phyloP scores from a whole-genome alignment of 2,888 invertebrate species.

The Actias luna region DNA sequence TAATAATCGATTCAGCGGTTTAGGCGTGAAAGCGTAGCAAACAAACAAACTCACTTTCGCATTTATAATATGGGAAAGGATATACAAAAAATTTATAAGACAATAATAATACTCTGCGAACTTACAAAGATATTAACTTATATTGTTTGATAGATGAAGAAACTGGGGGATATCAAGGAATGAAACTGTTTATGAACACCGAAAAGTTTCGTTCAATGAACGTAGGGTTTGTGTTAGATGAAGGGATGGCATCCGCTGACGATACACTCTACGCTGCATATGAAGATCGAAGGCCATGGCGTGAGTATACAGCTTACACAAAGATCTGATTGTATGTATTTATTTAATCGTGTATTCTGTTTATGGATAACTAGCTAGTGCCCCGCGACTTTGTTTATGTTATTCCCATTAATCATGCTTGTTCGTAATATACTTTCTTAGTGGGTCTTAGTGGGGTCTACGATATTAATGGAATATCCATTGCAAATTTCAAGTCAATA shows the following conservation, averaged over 20 bases:
- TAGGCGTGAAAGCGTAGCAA: no score
- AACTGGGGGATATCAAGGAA: slow-evolving; percentile 88
- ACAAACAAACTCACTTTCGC: no score
- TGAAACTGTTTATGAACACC: slow-evolving; percentile 86
- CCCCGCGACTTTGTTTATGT: no score
- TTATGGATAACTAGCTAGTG: neutral
- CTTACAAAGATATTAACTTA: neutral
- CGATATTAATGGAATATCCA: no score
- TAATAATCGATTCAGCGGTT: no score
- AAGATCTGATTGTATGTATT: neutral
- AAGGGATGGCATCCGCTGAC: slow-evolving; percentile 85
- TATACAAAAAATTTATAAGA: neutral
- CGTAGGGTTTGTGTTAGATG: slow-evolving; percentile 92
- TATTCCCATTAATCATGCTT: no score
- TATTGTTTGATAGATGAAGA: slow-evolving; percentile 86
- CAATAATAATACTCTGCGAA: no score
- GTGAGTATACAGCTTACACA: slow-evolving; percentile 77
- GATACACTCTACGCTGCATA: slow-evolving; percentile 83
- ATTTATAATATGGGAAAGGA: no score
- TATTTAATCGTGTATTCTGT: neutral
- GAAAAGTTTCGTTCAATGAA: slow-evolving; percentile 88
- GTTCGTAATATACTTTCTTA: no score
- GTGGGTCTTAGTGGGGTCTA: no score
- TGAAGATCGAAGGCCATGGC: slow-evolving; percentile 89
- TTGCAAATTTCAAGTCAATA: no score